A percentile compares a stretch with the other conserved stretches of the same genome.
phyloP scores from a whole-genome alignment of 1,140 invertebrate species.

The Micrasema minimum region DNA sequence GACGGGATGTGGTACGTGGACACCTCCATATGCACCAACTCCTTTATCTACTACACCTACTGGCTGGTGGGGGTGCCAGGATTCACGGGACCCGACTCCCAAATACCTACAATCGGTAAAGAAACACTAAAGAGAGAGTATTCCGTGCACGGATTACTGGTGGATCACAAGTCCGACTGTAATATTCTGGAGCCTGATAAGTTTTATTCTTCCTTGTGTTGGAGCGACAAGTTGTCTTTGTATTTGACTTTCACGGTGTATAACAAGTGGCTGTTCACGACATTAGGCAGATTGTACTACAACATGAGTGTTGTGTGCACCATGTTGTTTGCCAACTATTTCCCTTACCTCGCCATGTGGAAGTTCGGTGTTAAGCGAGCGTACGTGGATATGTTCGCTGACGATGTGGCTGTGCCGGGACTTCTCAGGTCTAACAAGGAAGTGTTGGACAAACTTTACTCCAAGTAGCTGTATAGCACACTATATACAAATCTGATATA shows the following conservation, averaged over 20 bases:
- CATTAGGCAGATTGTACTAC: slow-evolving; percentile 20
- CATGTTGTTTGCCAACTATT: slow-evolving; percentile 34
- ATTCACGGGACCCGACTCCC: slow-evolving; percentile 50
- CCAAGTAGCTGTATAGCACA: no score
- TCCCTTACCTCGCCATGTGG: slow-evolving; percentile 60
- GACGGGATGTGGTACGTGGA: slow-evolving; percentile 63
- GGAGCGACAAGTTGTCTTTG: slow-evolving; percentile 32
- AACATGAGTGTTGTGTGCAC: not conserved
- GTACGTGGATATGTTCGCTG: slow-evolving; percentile 59
- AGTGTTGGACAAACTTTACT: slow-evolving; percentile 17
- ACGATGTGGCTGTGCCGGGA: slow-evolving; percentile 56
- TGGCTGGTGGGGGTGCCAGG: slow-evolving; percentile 59
- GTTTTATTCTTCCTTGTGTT: slow-evolving; percentile 26
- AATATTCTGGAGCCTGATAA: slow-evolving; percentile 21
- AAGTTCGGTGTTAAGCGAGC: slow-evolving; percentile 58
- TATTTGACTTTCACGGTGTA: slow-evolving; percentile 40
- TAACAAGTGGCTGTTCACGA: slow-evolving; percentile 52
- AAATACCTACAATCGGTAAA: not conserved
- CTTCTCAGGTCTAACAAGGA: slow-evolving; percentile 33
- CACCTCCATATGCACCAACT: slow-evolving; percentile 57
- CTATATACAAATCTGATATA: no score
- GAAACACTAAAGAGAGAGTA: no score
- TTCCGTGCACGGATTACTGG: no score
- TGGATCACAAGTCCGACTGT: not conserved
- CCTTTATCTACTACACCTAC: slow-evolving; percentile 57